Evolutionary conservation across 1,140 invertebrate genomes (phyloP), one percentile per base, ranked within the genome.

Genomic region (Lepidurus apus): DNA sequence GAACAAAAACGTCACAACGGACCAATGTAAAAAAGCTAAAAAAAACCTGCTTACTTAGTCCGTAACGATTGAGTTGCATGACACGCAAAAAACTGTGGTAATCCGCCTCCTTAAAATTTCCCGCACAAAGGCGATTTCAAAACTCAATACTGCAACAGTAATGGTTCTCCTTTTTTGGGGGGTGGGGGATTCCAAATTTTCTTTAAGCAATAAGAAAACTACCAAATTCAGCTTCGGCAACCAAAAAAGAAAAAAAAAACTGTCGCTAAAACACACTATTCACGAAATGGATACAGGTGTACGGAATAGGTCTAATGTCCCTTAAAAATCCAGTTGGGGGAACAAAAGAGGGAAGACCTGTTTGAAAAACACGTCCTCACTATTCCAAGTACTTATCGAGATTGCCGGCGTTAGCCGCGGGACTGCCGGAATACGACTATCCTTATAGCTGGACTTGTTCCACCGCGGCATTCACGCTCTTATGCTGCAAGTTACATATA

Each of bases 321-420:
- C 21, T 21, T 17, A 7, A 9, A 9, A 65, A 65, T 65, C 53
- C 53, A 65, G 9, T 65, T n/a, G 21, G 53, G 53, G n/a, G 53
- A 65, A 21, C 53, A 34, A 34, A 3, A 34, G 53, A 13, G 21
- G 53, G 53, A 65, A 65, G 53, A 65, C 53, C 53, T 65, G 53
- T 65, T 65, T 65, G 53, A 65, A 65, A 65, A 65, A 65, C 53
- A 65, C 53, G 53, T 65, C 53, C 53, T 65, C 53, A 65, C 53
- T 65, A 65, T 65, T 13, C 53, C 53, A 65, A 65, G 53, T 65
- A 65, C 53, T 65, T 65, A 65, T 65, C 53, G 53, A 21, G 53
- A 65, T 65, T 65, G 53, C 53, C 53, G 53, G 53, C 53, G 53
- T 21, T 65, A 65, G 53, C 53, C 53, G n/a, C 53, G 53, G 53